Conservation (phyloP, 2,888 invertebrate species). For the Aspidiotus rigidus region DNA sequence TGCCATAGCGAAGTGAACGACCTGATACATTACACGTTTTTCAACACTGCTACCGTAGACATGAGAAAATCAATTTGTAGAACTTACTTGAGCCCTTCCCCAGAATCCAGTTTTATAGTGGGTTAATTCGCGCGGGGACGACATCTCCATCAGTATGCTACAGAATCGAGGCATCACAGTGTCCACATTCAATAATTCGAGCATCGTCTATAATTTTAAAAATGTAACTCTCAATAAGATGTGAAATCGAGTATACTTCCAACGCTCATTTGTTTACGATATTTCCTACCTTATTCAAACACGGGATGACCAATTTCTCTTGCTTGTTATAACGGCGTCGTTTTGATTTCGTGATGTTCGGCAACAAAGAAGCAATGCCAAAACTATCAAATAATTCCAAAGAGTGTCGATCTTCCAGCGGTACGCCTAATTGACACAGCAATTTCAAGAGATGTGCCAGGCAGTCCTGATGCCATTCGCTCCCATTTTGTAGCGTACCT, state of each 20-base stretch:
- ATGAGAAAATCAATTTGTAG: neutral
- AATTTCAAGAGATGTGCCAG: constrained; percentile 76
- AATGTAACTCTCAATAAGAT: neutral
- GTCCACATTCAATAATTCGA: constrained; percentile 71
- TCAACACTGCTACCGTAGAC: neutral
- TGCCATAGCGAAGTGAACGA: constrained; percentile 86
- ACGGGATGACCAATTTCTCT: constrained; percentile 60
- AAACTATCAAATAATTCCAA: constrained; percentile 36
- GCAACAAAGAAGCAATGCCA: constrained; percentile 34
- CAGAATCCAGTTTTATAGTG: constrained; percentile 87
- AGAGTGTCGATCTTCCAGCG: constrained; percentile 42
- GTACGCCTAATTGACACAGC: constrained; percentile 70
- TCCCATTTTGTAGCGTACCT: constrained; percentile 64
- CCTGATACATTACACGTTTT: constrained; percentile 43
- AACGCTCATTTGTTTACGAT: neutral
- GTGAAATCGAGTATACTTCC: too few relatives aligned
- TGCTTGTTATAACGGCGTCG: constrained; percentile 36
- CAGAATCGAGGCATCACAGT: constrained; percentile 73
- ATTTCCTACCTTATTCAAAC: constrained; percentile 48
- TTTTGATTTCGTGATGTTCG: constrained; percentile 33
- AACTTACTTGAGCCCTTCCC: constrained; percentile 70
- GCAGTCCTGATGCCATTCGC: constrained; percentile 92
- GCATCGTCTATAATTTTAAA: constrained; percentile 23
- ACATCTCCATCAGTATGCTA: constrained; percentile 78
- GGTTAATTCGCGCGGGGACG: constrained; percentile 66